phyloP scores from a whole-genome alignment of 1,140 invertebrate genomes.

The Nixonia krombeini region DNA sequence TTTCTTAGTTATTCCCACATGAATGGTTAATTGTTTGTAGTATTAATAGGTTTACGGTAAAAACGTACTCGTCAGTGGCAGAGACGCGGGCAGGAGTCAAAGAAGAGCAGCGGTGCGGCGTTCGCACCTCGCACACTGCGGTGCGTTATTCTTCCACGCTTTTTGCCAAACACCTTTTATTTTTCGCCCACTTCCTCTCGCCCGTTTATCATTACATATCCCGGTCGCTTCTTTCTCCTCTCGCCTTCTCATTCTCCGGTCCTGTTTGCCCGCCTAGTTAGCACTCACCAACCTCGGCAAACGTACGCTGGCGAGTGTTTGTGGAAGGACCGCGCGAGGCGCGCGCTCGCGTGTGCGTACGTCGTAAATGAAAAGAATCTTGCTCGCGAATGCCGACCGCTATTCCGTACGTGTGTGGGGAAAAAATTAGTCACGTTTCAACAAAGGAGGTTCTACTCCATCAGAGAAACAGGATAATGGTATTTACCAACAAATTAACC shows the following conservation, averaged over 20 bases:
- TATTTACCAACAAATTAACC: no score
- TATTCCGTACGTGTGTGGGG: constrained; percentile 15
- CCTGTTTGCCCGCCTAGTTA: constrained; percentile 25
- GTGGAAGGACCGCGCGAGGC: no score
- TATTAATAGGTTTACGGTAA: no score
- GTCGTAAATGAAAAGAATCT: constrained; percentile 21
- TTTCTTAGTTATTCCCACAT: no score
- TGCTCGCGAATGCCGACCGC: neutral
- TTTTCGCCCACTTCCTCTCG: neutral
- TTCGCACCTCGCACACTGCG: neutral
- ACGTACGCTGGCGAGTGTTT: no score
- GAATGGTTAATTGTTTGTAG: no score
- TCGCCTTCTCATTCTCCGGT: constrained; percentile 6
- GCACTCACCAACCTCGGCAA: constrained; percentile 18
- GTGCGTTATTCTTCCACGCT: neutral
- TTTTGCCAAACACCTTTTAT: neutral
- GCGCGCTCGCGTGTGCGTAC: neutral
- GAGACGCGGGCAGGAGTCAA: neutral
- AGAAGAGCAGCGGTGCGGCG: neutral
- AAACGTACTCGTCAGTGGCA: no score
- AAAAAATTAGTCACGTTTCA: constrained; percentile 23
- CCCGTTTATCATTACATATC: neutral
- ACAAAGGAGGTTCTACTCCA: constrained; percentile 17
- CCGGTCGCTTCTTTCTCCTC: neutral
- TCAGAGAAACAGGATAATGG: no score